These are phyloP conservation scores for Pheosia tremula DNA, from an alignment of 2,888 invertebrate species.

Conservation along the genomic window DNA sequence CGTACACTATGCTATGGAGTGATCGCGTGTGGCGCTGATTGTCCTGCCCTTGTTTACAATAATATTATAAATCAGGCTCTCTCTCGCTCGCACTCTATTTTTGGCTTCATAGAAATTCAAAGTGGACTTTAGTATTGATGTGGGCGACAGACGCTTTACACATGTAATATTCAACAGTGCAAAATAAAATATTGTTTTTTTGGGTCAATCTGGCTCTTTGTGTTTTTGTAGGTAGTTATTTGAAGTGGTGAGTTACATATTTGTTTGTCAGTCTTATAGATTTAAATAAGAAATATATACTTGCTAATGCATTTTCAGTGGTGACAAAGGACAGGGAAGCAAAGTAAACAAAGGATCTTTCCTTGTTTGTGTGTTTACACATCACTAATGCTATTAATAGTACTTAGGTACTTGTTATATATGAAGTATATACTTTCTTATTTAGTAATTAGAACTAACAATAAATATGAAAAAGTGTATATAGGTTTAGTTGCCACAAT, in stretches of 20 bases:
- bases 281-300: neutral
- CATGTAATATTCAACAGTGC: conserved; percentile 24
- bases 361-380: neutral
- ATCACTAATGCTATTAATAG: no score
- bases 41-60: conserved; percentile 58
- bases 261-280: neutral
- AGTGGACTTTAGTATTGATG: conserved; percentile 51
- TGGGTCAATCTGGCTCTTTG: conserved; percentile 14
- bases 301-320: neutral
- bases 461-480: no score
- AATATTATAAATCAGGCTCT: conserved; percentile 48
- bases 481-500: no score
- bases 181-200: conserved; percentile 18
- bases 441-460: no score
- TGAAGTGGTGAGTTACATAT: conserved; percentile 1
- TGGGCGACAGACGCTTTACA: conserved; percentile 36
- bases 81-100: conserved; percentile 54
- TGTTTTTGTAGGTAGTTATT: conserved; percentile 3
- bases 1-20: conserved; percentile 44
- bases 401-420: no score
- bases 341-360: neutral
- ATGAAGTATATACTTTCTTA: no score
- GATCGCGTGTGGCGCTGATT: conserved; percentile 45
- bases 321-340: neutral
- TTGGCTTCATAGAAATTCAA: conserved; percentile 49